A percentile compares a stretch with the other conserved stretches of the same genome.
Conservation (phyloP, 2,113 vertebrate genomes). For the Hippopotamus amphibius region DNA sequence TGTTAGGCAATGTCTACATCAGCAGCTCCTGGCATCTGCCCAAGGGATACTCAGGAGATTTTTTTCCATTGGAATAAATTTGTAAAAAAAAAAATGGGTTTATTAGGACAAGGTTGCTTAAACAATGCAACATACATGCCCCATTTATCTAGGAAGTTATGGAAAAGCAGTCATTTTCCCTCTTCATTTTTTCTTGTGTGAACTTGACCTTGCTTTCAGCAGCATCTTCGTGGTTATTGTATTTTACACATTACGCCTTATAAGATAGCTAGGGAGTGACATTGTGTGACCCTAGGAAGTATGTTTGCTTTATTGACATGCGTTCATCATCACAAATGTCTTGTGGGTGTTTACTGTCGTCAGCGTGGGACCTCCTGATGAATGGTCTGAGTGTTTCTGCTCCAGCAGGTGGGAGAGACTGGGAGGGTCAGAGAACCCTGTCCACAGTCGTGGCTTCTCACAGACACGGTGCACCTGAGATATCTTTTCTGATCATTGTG, state of each 20-base stretch:
- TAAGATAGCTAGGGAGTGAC: not conserved
- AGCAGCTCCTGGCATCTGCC: not conserved
- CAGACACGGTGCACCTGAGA: not conserved
- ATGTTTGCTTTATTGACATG: not conserved
- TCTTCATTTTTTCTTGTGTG: not conserved
- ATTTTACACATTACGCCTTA: not conserved
- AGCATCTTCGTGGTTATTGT: not conserved
- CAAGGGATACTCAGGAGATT: not conserved
- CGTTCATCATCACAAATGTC: not conserved
- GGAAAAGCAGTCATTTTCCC: not conserved
- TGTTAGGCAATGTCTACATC: not conserved
- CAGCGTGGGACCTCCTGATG: not conserved
- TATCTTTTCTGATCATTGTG: not conserved
- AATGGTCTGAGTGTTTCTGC: not conserved
- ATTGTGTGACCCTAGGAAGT: not conserved
- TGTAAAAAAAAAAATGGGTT: not conserved
- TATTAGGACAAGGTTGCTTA: not conserved
- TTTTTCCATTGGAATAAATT: not conserved
- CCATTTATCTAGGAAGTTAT: not conserved
- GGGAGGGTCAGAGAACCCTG: not conserved
- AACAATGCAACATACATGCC: not conserved
- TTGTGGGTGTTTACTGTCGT: not conserved
- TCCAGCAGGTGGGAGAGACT: not conserved
- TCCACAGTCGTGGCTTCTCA: not conserved
- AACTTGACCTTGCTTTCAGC: not conserved